Percentiles rank a stretch among this genome's conserved stretches.
These are phyloP conservation scores for Poecilia gillii DNA, from an alignment of 2,797 vertebrate species.

Conservation along the genomic window DNA sequence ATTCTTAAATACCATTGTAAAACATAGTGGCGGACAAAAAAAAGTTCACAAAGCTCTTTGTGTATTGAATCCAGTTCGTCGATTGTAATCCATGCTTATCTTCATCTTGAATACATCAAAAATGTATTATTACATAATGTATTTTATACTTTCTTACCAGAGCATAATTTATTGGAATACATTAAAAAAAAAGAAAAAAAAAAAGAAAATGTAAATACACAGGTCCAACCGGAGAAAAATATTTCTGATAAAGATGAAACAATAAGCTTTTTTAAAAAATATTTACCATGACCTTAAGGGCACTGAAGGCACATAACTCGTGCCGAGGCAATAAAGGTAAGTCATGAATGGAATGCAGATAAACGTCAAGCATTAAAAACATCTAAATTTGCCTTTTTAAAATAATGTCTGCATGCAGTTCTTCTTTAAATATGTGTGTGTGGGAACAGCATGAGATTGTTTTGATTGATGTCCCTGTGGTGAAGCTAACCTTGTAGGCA, in stretches of 20 bases:
- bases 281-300: not conserved
- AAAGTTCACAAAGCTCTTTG: not conserved
- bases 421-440: not conserved
- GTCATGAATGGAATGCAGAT: not conserved
- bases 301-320: not conserved
- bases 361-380: not conserved
- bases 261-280: not conserved
- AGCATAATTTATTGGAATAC: not conserved
- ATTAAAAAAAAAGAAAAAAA: not conserved
- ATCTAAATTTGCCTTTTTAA: constrained; percentile 2
- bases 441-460: constrained; percentile 14
- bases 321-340: not conserved
- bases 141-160: not conserved
- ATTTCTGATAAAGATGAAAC: not conserved
- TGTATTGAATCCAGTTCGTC: not conserved
- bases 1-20: too few relatives aligned
- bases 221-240: not conserved
- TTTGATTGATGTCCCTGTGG: constrained; percentile 53
- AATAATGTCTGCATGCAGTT: constrained; percentile 35
- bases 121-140: not conserved
- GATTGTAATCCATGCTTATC: not conserved
- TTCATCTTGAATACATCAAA: not conserved
- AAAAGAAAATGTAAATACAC: not conserved
- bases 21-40: not conserved
- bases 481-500: constrained; percentile 63